A percentile compares a stretch with the other conserved stretches of the same genome.
Evolutionary conservation across 1,140 invertebrate species (phyloP).

Genomic region (Steinernema khuongi): DNA sequence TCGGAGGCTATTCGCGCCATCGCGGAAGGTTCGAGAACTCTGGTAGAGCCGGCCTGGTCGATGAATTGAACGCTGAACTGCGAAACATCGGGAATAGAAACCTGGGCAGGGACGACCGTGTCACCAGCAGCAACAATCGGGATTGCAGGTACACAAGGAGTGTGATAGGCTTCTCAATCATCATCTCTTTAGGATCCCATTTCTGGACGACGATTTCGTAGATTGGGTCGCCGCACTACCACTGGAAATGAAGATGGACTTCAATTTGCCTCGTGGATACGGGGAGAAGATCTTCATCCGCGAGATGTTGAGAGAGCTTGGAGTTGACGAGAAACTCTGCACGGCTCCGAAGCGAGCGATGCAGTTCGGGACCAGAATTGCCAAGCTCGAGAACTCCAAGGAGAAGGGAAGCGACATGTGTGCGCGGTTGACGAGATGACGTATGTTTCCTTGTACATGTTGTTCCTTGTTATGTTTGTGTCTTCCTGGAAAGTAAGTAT

Average conservation of each 20-base stretch:
- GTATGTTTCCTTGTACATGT: no score
- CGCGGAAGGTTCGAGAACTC: constrained; percentile 27
- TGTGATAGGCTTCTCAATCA: not conserved
- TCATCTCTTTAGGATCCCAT: constrained; percentile 72
- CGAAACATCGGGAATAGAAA: constrained; percentile 65
- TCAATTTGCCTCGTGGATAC: constrained; percentile 67
- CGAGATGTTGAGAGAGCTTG: constrained; percentile 64
- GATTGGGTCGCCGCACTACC: constrained; percentile 66
- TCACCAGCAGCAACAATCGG: constrained; percentile 31
- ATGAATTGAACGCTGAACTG: constrained; percentile 41
- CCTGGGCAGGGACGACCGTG: constrained; percentile 83
- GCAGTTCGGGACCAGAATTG: constrained; percentile 94
- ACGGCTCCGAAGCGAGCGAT: constrained; percentile 82
- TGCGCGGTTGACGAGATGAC: not conserved
- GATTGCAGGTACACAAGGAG: constrained; percentile 65
- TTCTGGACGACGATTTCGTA: constrained; percentile 83
- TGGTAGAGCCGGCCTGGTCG: not conserved
- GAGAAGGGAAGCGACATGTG: constrained; percentile 67
- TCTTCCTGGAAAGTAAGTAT: no score
- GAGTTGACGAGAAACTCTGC: constrained; percentile 65
- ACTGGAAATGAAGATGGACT: constrained; percentile 71
- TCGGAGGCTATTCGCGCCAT: constrained; percentile 79
- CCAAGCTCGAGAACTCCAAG: constrained; percentile 72
- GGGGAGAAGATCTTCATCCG: constrained; percentile 89
- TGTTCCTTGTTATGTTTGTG: no score